Evolutionary conservation across 2,113 vertebrate species (phyloP), one percentile per base, ranked within the genome.

Genomic region (Montifringilla adamsi): DNA sequence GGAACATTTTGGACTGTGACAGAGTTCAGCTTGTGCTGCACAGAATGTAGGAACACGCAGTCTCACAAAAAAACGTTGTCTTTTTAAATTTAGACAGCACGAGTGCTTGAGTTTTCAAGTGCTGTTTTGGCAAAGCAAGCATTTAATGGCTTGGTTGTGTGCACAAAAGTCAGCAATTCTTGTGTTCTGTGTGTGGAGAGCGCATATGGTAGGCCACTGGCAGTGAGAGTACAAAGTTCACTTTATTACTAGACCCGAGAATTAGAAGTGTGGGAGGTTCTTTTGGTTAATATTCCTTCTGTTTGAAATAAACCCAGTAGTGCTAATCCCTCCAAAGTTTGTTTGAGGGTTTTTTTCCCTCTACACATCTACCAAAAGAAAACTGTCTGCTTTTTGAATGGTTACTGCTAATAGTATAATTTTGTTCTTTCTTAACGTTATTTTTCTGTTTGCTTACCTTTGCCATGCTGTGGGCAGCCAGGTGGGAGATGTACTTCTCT

Each of bases 401-500:
- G 17, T 79, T 68, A 21, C 9, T 59, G 20, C 22, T 75, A 31
- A 23, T 15, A 31, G 14, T 20, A 3, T 12, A 15, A 46, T 79
- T 69, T 68, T 59, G 17, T 50, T n/a, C 23, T 89, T 87, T 84
- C 10, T 68, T 87, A 28, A 69, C 56, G 19, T 58, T 49, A 5
- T 72, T 73, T 53, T 64, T 39, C 24, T 90, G 0, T 90, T 84
- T 91, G 81, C 77, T 91, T 62, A 20, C 67, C 58, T 87, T 93
- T 88, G 16, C n/a, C 88, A 27, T 84, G n/a, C 59, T 79, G 7
- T 87, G 82, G 59, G 49, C 91, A 98, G 98, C 50, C 97, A 98
- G 64, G 97, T 96, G 75, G 99, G 99, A 44, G 98, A 98, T 87
- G 99, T 99, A 41, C 98, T 99, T 10, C 98, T 99, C 9, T 99